phyloP scores from a whole-genome alignment of 2,113 vertebrate species.

The Pleuronectes platessa region DNA sequence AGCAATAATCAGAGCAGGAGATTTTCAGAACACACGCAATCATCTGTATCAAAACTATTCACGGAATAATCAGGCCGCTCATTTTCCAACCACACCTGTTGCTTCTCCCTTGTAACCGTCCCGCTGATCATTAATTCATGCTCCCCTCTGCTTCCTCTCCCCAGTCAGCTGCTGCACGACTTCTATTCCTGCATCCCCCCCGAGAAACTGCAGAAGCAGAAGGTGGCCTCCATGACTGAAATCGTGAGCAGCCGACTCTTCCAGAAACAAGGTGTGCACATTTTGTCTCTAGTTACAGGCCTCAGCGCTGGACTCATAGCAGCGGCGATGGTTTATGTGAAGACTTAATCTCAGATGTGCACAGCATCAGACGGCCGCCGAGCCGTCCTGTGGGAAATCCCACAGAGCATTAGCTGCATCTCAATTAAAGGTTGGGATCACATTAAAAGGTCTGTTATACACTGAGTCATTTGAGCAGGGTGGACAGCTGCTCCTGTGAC shows the following conservation, averaged over 20 bases:
- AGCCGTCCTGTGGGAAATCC: constrained; percentile 26
- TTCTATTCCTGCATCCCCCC: constrained; percentile 96
- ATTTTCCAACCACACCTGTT: constrained; percentile 20
- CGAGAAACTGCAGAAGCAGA: constrained; percentile 93
- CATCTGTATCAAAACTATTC: background rate
- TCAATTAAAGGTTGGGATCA: constrained; percentile 42
- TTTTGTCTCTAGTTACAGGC: background rate
- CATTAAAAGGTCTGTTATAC: constrained; percentile 50
- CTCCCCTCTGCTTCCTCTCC: constrained; percentile 19
- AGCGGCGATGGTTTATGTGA: background rate
- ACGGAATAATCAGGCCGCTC: constrained; percentile 3
- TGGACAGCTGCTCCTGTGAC: constrained; percentile 39
- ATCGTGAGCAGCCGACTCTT: constrained; percentile 94
- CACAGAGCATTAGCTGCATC: constrained; percentile 25
- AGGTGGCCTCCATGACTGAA: constrained; percentile 95
- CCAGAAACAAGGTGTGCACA: constrained; percentile 88
- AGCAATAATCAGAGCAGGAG: background rate
- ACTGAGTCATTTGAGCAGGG: constrained; percentile 33
- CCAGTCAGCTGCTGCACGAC: constrained; percentile 92
- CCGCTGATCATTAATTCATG: constrained; percentile 11
- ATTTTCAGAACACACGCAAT: background rate
- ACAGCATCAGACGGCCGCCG: background rate
- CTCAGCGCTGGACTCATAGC: background rate
- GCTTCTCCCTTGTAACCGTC: constrained; percentile 17
- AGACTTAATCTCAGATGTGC: constrained; percentile 8